Evolutionary conservation across 2,797 vertebrate genomes (phyloP).

Genomic region (Crossoptilon crossoptilon): DNA sequence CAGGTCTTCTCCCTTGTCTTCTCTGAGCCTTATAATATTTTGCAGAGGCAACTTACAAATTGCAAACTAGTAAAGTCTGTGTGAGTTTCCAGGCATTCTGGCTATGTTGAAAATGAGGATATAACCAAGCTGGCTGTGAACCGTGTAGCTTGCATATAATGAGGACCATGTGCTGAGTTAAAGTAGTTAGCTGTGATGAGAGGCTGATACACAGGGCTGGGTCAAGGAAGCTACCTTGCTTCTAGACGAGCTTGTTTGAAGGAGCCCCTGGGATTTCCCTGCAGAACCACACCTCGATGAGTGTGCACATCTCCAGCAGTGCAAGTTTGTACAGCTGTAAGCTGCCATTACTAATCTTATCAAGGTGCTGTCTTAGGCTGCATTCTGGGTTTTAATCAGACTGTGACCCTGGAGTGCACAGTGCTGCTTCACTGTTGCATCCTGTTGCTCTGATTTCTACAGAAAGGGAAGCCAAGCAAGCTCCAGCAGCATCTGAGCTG

Average conservation of each 20-base stretch:
- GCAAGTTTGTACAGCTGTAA: background rate
- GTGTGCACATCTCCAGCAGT: background rate
- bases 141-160: background rate
- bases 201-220: background rate
- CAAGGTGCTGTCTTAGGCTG: background rate
- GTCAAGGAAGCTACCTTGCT: background rate
- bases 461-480: background rate
- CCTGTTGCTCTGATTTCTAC: background rate
- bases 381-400: background rate
- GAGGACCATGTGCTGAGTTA: background rate
- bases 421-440: background rate
- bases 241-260: background rate
- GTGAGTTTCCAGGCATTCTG: background rate
- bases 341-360: background rate
- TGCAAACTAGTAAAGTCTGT: background rate
- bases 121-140: slow-evolving; percentile 19
- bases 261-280: background rate
- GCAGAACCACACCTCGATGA: background rate
- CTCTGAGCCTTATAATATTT: background rate
- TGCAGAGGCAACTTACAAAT: slow-evolving; percentile 2
- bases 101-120: background rate
- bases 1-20: background rate
- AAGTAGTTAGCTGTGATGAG: slow-evolving; percentile 28
- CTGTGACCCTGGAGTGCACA: background rate
- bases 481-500: background rate